Evolutionary conservation across 2,113 vertebrate species (phyloP).

Genomic region (Probosciger aterrimus): DNA sequence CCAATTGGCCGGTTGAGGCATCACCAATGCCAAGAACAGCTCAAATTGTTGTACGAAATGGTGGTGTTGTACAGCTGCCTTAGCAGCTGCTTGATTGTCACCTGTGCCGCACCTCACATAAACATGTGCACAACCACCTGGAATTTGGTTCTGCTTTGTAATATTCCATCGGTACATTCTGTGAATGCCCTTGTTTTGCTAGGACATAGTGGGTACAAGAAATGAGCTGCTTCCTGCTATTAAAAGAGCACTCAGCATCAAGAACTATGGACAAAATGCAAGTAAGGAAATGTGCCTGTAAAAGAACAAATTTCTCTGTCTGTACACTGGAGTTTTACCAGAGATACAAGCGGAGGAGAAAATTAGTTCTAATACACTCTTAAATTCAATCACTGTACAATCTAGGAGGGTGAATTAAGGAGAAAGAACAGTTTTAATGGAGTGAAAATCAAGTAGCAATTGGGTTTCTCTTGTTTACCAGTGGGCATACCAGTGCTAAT

Average conservation of each 20-base stretch:
- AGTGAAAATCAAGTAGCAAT: background rate
- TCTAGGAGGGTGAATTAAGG: background rate
- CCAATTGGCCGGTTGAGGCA: background rate
- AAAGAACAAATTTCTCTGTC: background rate
- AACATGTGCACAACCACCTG: background rate
- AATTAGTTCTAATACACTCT: background rate
- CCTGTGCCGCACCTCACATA: background rate
- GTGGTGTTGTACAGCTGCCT: background rate
- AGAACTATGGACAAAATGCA: background rate
- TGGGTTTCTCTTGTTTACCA: background rate
- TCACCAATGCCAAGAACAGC: background rate
- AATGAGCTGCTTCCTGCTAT: background rate
- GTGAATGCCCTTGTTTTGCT: background rate
- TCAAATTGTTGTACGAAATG: background rate
- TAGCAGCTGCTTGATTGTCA: background rate
- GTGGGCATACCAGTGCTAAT: background rate
- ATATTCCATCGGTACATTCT: background rate
- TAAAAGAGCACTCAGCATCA: background rate
- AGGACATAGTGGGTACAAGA: background rate
- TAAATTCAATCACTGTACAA: background rate
- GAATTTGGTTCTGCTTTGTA: background rate
- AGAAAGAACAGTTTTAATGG: background rate
- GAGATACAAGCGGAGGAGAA: background rate
- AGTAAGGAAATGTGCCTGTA: background rate
- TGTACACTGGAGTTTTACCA: background rate